phyloP scores from a whole-genome alignment of 2,113 vertebrate genomes.

The Hemibagrus wyckioides region DNA sequence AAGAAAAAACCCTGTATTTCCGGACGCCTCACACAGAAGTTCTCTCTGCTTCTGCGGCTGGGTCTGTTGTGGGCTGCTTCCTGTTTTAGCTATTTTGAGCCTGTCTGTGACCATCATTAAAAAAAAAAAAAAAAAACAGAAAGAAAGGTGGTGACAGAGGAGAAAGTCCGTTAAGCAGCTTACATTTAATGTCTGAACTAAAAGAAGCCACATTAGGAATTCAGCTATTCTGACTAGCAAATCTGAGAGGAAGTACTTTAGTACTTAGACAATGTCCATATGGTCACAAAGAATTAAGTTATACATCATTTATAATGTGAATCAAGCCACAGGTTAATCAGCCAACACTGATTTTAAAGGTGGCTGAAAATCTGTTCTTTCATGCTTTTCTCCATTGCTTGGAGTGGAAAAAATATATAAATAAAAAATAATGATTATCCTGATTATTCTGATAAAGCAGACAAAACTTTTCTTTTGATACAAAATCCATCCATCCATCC shows the following conservation, averaged over 20 bases:
- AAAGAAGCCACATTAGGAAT: neutral
- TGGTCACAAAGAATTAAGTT: neutral
- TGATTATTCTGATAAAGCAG: no score
- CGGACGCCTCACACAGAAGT: slow-evolving; percentile 29
- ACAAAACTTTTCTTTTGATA: no score
- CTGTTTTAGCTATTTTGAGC: slow-evolving; percentile 52
- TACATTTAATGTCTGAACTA: neutral
- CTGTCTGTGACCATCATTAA: slow-evolving; percentile 33
- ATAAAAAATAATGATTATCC: no score
- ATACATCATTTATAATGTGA: neutral
- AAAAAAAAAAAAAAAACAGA: neutral
- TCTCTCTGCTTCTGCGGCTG: slow-evolving; percentile 22
- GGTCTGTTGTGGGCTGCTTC: slow-evolving; percentile 44
- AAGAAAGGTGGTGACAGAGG: neutral
- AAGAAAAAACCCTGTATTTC: slow-evolving; percentile 18
- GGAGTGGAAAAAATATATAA: no score
- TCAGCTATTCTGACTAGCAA: neutral
- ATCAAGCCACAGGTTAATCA: neutral
- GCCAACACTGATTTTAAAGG: neutral
- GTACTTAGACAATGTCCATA: neutral
- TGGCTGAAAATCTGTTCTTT: no score
- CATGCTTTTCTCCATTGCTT: no score
- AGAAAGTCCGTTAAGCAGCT: neutral
- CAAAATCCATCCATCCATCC: no score
- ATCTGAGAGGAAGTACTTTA: neutral